Evolutionary conservation across 2,888 invertebrate genomes (phyloP), one percentile per base, ranked within the genome.

Genomic region (Drosophila mettleri): DNA sequence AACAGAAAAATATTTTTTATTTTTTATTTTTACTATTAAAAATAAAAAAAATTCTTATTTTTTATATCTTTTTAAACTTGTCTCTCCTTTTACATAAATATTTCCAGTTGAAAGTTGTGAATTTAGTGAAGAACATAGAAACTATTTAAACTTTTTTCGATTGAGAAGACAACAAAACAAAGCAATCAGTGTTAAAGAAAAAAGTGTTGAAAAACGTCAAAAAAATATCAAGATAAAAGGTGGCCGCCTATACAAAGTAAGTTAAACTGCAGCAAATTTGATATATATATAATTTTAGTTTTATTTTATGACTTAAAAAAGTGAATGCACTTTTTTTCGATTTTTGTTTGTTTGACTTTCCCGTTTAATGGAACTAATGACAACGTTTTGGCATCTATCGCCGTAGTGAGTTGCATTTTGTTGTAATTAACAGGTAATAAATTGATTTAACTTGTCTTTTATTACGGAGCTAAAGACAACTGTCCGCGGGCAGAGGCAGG

Each of bases 401-500:
- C 5, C 4, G 10, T 7, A 2, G 9, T 22, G 46, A 43, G 24
- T 52, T 58, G 54, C 54, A 36, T 72, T 63, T 22, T n/a, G n/a
- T 10, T 20, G 38, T n/a, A 41, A 31, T 12, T n/a, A 33, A 48
- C 41, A 20, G n/a, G 16, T n/a, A 24, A 31, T 62, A 48, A 45
- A 29, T 49, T 10, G 43, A 18, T 33, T 61, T 6, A 74, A 75
- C 52, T 39, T 18, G 65, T 65, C 61, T 54, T 54, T 16, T 18
- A 10, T 41, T 36, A 45, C 46, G 45, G 39, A 18, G 31, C 27
- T 12, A 14, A 14, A 22, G 27, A 29, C 64, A 33, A 9, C 55
- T 29, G 24, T 12, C 12, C 8, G 2, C 29, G 24, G 27, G 16
- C 33, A 8, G 18, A 16, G 27, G 33, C 46, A 48, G 10, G 18